phyloP scores from a whole-genome alignment of 2,888 invertebrate species.

The Hirtodrosophila histrioides region DNA sequence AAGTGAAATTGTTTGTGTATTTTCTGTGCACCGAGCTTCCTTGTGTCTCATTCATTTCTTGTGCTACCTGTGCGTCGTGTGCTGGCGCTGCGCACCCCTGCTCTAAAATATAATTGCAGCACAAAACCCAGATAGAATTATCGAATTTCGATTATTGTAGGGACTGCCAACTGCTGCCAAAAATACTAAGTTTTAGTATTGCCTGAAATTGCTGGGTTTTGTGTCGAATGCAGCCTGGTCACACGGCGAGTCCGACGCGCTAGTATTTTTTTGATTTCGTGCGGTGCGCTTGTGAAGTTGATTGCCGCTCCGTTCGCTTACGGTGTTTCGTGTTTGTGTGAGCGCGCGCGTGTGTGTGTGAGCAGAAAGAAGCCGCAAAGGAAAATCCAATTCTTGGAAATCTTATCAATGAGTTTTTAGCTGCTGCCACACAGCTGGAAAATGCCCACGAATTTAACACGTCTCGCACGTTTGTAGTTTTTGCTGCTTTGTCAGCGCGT shows the following conservation, averaged over 20 bases:
- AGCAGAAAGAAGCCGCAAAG: slow-evolving; percentile 60
- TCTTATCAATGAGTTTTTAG: slow-evolving; percentile 67
- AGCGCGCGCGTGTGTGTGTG: slow-evolving; percentile 40
- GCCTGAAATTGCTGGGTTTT: background rate
- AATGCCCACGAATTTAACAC: slow-evolving; percentile 40
- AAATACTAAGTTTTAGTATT: slow-evolving; percentile 4
- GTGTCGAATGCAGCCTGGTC: slow-evolving; percentile 1
- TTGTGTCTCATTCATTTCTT: too few relatives aligned
- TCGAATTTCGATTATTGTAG: background rate
- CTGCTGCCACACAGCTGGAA: slow-evolving; percentile 30
- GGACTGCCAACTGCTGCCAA: background rate
- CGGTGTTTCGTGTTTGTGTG: slow-evolving; percentile 41
- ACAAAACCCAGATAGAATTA: too few relatives aligned
- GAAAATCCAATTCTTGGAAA: slow-evolving; percentile 66
- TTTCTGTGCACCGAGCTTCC: too few relatives aligned
- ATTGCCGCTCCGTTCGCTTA: slow-evolving; percentile 26
- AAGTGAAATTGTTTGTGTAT: too few relatives aligned
- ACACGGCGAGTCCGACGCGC: background rate
- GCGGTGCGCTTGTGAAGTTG: slow-evolving; percentile 19
- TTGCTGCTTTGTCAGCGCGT: slow-evolving; percentile 14
- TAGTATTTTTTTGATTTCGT: slow-evolving; percentile 54
- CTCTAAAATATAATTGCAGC: too few relatives aligned
- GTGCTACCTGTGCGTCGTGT: too few relatives aligned
- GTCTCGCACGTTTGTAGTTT: slow-evolving; percentile 29
- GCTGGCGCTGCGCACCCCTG: too few relatives aligned